Evolutionary conservation across 1,140 invertebrate genomes (phyloP).

Genomic region (Hypothenemus hampei): DNA sequence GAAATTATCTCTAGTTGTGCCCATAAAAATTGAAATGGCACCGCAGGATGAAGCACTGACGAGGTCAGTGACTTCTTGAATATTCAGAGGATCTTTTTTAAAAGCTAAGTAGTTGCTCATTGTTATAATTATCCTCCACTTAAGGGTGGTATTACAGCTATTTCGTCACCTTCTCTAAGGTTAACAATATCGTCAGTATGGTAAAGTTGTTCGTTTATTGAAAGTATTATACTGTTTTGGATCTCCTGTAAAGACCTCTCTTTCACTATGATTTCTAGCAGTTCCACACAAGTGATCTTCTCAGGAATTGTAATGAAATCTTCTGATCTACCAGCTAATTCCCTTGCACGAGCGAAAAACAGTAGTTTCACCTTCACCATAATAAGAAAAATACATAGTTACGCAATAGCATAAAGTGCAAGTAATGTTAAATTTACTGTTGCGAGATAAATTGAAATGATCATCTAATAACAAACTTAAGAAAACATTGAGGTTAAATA

Average conservation of each 20-base stretch:
- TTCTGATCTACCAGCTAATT: slow-evolving; percentile 62
- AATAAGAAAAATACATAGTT: too few relatives aligned
- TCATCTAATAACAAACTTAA: too few relatives aligned
- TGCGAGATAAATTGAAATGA: too few relatives aligned
- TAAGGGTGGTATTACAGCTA: slow-evolving; percentile 82
- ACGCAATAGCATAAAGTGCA: too few relatives aligned
- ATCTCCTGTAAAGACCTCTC: slow-evolving; percentile 65
- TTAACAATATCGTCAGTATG: slow-evolving; percentile 48
- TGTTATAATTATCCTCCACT: slow-evolving; percentile 68
- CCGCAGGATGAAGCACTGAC: slow-evolving; percentile 74
- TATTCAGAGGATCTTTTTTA: slow-evolving; percentile 59
- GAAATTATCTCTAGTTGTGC: slow-evolving; percentile 88
- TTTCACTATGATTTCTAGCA: slow-evolving; percentile 55
- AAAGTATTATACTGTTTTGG: slow-evolving; percentile 65
- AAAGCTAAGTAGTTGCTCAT: slow-evolving; percentile 65
- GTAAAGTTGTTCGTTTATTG: slow-evolving; percentile 75
- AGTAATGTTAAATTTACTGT: too few relatives aligned
- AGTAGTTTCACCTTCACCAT: slow-evolving; percentile 58
- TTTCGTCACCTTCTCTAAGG: slow-evolving; percentile 63
- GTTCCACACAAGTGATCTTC: slow-evolving; percentile 49
- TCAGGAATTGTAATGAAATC: slow-evolving; percentile 49
- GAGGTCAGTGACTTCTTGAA: slow-evolving; percentile 61
- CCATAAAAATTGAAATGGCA: slow-evolving; percentile 84
- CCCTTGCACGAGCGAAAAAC: slow-evolving; percentile 84
- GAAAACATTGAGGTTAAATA: too few relatives aligned